A percentile compares a stretch with the other conserved stretches of the same genome.
phyloP scores from a whole-genome alignment of 1,140 invertebrate species.

The Cepaea nemoralis region DNA sequence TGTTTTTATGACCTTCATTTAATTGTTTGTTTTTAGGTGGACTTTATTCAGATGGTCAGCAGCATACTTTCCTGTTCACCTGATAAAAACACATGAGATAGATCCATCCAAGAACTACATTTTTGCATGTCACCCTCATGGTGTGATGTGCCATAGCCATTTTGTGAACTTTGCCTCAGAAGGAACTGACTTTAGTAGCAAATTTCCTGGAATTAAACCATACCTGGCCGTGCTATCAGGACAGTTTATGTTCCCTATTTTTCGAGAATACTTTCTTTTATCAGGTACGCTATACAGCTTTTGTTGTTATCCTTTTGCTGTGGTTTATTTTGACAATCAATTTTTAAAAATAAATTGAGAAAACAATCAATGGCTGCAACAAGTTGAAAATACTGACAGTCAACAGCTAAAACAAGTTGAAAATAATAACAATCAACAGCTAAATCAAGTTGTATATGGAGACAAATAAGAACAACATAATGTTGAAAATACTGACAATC shows the following conservation, averaged over 20 bases:
- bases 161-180: conserved; percentile 87
- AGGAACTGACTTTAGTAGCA: conserved; percentile 78
- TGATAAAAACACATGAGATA: conserved; percentile 86
- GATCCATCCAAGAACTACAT: conserved; percentile 87
- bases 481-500: no score
- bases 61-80: conserved; percentile 86
- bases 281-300: no score
- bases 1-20: no score
- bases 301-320: no score
- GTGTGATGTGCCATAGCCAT: conserved; percentile 83
- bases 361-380: no score
- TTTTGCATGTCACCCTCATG: conserved; percentile 90
- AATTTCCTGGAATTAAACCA: conserved; percentile 84
- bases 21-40: conserved; percentile 72
- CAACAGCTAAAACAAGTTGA: no score
- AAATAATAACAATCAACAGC: no score
- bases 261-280: conserved; percentile 79
- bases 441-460: no score
- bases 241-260: conserved; percentile 87
- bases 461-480: no score
- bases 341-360: no score
- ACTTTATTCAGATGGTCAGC: conserved; percentile 81
- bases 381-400: no score
- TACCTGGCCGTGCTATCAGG: conserved; percentile 82
- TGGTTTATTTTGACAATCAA: no score